These are phyloP conservation scores for Eurystomus gularis DNA, from an alignment of 2,113 vertebrate species.

Conservation along the genomic window DNA sequence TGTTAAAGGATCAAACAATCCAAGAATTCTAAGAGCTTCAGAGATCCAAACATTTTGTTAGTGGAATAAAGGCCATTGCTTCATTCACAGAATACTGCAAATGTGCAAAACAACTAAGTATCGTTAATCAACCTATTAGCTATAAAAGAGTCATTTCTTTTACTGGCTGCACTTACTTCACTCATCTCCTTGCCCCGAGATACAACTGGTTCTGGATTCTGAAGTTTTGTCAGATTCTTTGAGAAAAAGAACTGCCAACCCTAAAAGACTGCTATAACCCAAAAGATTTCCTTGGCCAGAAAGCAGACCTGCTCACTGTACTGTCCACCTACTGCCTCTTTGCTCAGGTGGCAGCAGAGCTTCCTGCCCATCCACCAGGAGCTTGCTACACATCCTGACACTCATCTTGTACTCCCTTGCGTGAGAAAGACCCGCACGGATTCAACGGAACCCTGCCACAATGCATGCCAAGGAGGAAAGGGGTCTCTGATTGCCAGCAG, in stretches of 20 bases:
- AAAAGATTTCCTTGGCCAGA: neutral
- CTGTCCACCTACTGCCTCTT: neutral
- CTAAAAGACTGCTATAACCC: neutral
- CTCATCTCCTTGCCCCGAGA: neutral
- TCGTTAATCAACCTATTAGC: neutral
- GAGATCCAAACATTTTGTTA: neutral
- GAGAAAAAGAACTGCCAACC: neutral
- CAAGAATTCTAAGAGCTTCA: neutral
- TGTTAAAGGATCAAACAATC: neutral
- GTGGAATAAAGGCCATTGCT: neutral
- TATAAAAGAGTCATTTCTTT: neutral
- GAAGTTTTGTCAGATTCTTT: neutral
- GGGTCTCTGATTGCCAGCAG: neutral
- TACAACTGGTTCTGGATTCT: neutral
- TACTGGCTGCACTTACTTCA: neutral
- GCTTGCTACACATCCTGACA: rapidly evolving
- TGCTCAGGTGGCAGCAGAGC: neutral
- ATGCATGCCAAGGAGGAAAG: neutral
- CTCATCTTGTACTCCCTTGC: rapidly evolving
- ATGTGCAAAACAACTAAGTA: neutral
- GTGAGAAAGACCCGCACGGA: rapidly evolving
- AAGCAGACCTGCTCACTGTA: neutral
- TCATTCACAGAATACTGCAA: neutral
- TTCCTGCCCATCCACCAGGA: neutral
- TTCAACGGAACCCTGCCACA: neutral